Evolutionary conservation across 2,113 vertebrate genomes (phyloP), one percentile per base, ranked within the genome.

Genomic region (Dicaeum eximium): DNA sequence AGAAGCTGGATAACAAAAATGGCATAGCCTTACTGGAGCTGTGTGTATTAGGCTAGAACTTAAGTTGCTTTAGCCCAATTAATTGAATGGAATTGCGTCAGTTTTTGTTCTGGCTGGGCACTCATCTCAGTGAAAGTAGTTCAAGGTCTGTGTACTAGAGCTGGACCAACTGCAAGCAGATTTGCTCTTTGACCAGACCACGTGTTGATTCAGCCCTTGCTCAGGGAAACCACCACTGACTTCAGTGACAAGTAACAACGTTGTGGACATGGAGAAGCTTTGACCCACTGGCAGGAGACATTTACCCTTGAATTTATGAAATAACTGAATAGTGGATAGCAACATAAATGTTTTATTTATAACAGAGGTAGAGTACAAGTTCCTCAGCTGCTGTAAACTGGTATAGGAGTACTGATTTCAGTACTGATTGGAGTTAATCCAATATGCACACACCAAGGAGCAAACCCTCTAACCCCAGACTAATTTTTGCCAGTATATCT

Each of bases 401-500:
- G 27, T 50, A 2, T 6, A 61, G 47, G 33, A 73, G 64, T 33
- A 53, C 85, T 88, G 90, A 65, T 47, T 88, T 65, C 71, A 38
- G 30, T 53, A 38, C 38, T 38, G 38, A 38, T 38, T 38, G 79
- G 64, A 93, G 48, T 88, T 90, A 58, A 77, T 77, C 50, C 62
- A 66, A 58, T 51, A 64, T 71, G 60, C 82, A 78, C 72, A 71
- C 56, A 54, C 56, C 31, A 51, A 94, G 88, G 71, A 90, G 72
- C 80, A 92, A 91, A 77, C 56, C 72, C 12, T 62, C 38, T 84
- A 91, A 83, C 30, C 57, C 69, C 77, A 58, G 72, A 87, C 83
- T 86, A 66, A 70, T 90, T 90, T 96, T 95, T 93, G 80, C 64
- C 85, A 60, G 24, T 61, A 31, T 88, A 81, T 95, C 65, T 96